These are phyloP conservation scores for Calyptommatus sinebrachiatus DNA, from an alignment of 2,113 vertebrate genomes.

Conservation along the genomic window DNA sequence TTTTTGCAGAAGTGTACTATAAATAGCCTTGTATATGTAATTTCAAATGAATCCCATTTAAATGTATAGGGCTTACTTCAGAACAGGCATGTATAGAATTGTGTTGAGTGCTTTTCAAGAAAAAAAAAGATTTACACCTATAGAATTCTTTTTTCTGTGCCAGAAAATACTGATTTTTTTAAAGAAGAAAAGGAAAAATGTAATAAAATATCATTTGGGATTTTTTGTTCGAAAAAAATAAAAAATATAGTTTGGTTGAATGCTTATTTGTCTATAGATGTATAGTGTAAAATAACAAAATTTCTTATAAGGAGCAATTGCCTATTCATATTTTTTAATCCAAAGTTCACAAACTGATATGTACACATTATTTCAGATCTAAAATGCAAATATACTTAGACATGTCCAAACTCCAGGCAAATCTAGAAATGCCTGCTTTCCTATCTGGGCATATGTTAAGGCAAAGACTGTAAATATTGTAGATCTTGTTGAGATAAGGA, in stretches of 20 bases:
- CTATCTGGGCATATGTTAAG: constrained; percentile 6
- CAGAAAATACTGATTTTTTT: rapidly evolving
- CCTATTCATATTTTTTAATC: constrained; percentile 33
- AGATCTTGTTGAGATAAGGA: constrained; percentile 1
- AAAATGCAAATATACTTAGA: background rate
- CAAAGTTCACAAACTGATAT: background rate
- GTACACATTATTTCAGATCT: background rate
- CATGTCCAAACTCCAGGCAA: background rate
- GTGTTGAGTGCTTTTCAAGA: background rate
- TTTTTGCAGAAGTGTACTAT: background rate
- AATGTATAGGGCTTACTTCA: background rate
- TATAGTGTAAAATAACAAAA: constrained; percentile 5
- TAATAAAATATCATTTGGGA: background rate
- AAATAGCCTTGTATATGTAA: background rate
- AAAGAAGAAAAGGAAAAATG: background rate
- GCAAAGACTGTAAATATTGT: constrained; percentile 29
- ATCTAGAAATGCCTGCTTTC: constrained; percentile 29
- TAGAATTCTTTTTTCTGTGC: background rate
- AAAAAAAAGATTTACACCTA: background rate
- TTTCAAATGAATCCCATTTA: background rate
- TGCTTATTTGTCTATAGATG: constrained; percentile 29
- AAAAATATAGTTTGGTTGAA: constrained; percentile 35
- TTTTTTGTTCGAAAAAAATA: constrained; percentile 27
- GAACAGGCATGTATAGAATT: background rate
- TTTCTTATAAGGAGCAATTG: constrained; percentile 37